Evolutionary conservation across 2,113 vertebrate species (phyloP).

Genomic region (Morone chrysops): DNA sequence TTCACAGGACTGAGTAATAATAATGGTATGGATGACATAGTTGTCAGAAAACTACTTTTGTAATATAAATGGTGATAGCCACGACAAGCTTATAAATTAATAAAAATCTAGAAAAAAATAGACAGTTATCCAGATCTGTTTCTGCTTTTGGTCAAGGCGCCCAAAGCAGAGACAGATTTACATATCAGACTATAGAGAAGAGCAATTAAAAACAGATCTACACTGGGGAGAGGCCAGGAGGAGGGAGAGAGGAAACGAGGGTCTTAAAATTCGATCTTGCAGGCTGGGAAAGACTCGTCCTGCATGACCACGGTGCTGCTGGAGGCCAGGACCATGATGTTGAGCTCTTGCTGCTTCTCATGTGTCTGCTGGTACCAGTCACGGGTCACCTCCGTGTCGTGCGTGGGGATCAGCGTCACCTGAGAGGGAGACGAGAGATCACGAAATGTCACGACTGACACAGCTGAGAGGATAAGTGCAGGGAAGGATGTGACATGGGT

Average conservation of each 20-base stretch:
- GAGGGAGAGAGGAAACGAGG: conserved; percentile 34
- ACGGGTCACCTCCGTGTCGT: conserved; percentile 97
- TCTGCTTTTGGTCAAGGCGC: conserved; percentile 5
- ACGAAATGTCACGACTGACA: background rate
- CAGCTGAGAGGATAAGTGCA: too few species aligned
- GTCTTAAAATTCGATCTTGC: conserved; percentile 98
- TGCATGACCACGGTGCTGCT: conserved; percentile 99
- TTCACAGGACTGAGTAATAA: conserved; percentile 14
- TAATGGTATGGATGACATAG: background rate
- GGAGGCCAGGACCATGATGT: conserved; percentile 98
- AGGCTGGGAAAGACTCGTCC: conserved; percentile 98
- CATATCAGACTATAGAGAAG: conserved; percentile 51
- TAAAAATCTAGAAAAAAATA: conserved; percentile 55
- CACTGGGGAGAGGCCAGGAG: conserved; percentile 9
- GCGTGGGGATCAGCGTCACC: conserved; percentile 98
- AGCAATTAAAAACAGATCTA: conserved; percentile 59
- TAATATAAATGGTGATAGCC: conserved; percentile 50
- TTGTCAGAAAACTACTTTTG: conserved; percentile 37
- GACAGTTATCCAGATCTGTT: conserved; percentile 44
- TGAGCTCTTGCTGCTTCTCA: conserved; percentile 96
- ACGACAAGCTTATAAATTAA: conserved; percentile 54
- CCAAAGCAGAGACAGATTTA: conserved; percentile 48
- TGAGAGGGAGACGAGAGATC: conserved; percentile 55
- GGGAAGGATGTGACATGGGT: too few species aligned
- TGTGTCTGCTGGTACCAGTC: conserved; percentile 99